Evolutionary conservation across 1,140 invertebrate species (phyloP).

Genomic region (Drosophila saltans): DNA sequence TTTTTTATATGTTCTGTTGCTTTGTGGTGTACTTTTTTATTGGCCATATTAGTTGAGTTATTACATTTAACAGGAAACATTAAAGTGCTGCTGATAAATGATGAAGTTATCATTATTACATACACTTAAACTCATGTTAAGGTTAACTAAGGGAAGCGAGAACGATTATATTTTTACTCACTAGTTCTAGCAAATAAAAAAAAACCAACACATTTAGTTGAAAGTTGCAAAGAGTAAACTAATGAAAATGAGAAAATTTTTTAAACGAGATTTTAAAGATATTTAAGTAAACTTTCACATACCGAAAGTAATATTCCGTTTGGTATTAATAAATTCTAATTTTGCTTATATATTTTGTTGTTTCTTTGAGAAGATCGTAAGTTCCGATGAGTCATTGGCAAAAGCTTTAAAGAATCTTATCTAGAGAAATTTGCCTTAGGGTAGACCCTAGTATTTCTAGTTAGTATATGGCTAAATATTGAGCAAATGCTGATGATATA

Average conservation of each 20-base stretch:
- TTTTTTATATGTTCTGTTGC: slow-evolving; percentile 6
- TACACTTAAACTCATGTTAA: slow-evolving; percentile 1
- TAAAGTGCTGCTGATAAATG: background rate
- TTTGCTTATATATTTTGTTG: too few relatives aligned
- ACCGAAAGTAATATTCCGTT: too few relatives aligned
- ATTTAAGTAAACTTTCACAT: too few relatives aligned
- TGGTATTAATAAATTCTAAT: too few relatives aligned
- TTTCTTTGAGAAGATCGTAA: too few relatives aligned
- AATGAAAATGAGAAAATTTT: background rate
- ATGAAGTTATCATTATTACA: background rate
- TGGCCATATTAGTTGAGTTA: slow-evolving; percentile 17
- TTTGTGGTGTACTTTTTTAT: slow-evolving; percentile 19
- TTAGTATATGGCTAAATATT: too few relatives aligned
- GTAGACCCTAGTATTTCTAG: too few relatives aligned
- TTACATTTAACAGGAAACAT: slow-evolving; percentile 11
- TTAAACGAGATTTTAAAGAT: too few relatives aligned
- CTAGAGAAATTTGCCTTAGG: too few relatives aligned
- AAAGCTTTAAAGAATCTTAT: too few relatives aligned
- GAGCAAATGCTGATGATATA: too few relatives aligned
- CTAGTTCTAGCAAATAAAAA: background rate
- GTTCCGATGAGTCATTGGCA: too few relatives aligned
- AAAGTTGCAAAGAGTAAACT: background rate
- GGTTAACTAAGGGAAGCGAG: slow-evolving; percentile 6
- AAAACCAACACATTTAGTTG: background rate
- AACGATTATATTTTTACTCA: background rate